Percentiles rank a stretch among this genome's conserved stretches.
Conservation (phyloP, 2,797 vertebrate species). For the Agapornis canus region DNA sequence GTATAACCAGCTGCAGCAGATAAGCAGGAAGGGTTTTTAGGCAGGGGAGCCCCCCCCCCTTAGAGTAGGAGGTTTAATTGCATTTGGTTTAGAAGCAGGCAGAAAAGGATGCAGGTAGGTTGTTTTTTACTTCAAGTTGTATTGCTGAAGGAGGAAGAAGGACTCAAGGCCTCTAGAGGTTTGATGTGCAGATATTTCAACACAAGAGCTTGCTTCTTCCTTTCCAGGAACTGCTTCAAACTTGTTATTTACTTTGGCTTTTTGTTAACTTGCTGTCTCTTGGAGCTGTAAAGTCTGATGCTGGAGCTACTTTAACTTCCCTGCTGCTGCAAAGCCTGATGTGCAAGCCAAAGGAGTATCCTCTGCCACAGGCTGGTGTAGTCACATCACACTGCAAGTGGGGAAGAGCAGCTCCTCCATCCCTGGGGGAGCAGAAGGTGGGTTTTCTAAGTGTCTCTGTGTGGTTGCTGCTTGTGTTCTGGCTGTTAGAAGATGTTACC, state of each 20-base stretch:
- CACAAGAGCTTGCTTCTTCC: constrained; percentile 20
- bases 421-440: neutral
- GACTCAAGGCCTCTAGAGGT: neutral
- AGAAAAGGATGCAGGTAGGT: neutral
- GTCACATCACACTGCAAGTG: accelerated
- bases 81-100: neutral
- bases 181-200: neutral
- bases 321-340: neutral
- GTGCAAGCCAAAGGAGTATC: neutral
- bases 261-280: constrained; percentile 39
- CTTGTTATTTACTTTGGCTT: constrained; percentile 73
- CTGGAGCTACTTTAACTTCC: constrained; percentile 19
- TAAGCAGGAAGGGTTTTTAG: neutral
- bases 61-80: accelerated
- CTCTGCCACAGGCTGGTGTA: neutral
- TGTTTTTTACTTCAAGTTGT: neutral
- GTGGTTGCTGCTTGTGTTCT: neutral
- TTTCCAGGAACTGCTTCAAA: constrained; percentile 37
- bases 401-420: accelerated
- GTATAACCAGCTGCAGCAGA: constrained; percentile 27
- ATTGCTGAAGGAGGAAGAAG: neutral
- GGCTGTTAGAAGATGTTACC: neutral
- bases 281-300: neutral
- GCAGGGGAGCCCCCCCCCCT: too few relatives aligned
- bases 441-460: accelerated